Evolutionary conservation across 2,113 vertebrate species (phyloP).

Genomic region (Esox niger): DNA sequence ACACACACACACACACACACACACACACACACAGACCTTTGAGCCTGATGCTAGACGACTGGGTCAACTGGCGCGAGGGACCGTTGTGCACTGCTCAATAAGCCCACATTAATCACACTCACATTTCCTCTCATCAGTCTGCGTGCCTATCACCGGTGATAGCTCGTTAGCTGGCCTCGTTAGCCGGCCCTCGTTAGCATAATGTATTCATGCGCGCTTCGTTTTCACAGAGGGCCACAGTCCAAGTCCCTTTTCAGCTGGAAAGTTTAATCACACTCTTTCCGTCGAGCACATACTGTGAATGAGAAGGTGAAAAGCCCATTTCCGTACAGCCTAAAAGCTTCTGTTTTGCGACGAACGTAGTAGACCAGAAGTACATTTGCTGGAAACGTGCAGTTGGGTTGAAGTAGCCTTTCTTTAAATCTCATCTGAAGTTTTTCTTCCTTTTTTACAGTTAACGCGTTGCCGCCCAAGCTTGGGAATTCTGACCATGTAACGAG

Average conservation of each 20-base stretch:
- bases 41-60: slow-evolving; percentile 69
- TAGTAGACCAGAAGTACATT: neutral
- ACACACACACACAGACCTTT: slow-evolving; percentile 35
- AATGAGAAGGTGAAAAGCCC: neutral
- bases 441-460: no score
- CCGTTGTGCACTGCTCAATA: slow-evolving; percentile 61
- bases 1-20: no score
- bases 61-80: slow-evolving; percentile 65
- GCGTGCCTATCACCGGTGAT: slow-evolving; percentile 56
- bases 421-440: no score
- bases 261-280: neutral
- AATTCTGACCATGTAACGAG: no score
- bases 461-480: no score
- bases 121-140: slow-evolving; percentile 70
- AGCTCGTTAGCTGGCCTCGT: slow-evolving; percentile 56
- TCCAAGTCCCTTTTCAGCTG: slow-evolving; percentile 2
- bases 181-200: slow-evolving; percentile 59
- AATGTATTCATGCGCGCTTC: slow-evolving; percentile 66
- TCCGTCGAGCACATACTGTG: neutral
- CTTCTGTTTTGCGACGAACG: slow-evolving; percentile 23
- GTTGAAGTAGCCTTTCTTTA: slow-evolving; percentile 51
- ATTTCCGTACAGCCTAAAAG: neutral
- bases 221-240: slow-evolving; percentile 55
- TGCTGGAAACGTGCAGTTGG: neutral
- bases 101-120: slow-evolving; percentile 73